phyloP scores from a whole-genome alignment of 2,888 invertebrate genomes.

The Nebria brevicollis region DNA sequence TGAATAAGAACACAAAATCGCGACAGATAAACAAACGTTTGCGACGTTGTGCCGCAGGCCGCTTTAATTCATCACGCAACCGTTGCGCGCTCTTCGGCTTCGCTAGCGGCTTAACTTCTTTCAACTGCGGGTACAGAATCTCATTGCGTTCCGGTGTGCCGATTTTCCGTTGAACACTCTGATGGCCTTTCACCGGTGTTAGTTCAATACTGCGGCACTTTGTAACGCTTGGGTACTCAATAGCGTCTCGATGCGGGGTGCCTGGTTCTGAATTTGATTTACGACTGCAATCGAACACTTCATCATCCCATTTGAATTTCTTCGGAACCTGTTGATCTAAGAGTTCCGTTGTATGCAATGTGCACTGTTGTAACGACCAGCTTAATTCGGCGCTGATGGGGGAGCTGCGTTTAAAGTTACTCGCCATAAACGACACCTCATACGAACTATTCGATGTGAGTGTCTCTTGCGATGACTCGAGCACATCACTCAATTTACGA shows the following conservation, averaged over 20 bases:
- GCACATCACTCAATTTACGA: not conserved
- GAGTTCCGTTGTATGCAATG: conserved; percentile 6
- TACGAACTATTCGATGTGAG: not conserved
- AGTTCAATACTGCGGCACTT: conserved; percentile 35
- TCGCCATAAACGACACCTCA: not conserved
- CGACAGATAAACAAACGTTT: conserved; percentile 28
- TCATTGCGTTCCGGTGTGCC: conserved; percentile 32
- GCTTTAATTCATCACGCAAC: conserved; percentile 23
- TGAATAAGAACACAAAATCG: conserved; percentile 33
- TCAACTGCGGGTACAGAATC: conserved; percentile 31
- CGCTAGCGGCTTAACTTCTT: conserved; percentile 12
- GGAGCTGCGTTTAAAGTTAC: conserved; percentile 3
- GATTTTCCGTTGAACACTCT: conserved; percentile 11
- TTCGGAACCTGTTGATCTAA: not conserved
- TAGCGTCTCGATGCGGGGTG: conserved; percentile 10
- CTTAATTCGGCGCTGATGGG: conserved; percentile 10
- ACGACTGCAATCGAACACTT: not conserved
- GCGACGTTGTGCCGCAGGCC: conserved; percentile 6
- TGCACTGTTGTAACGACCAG: conserved; percentile 25
- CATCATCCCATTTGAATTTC: conserved; percentile 30
- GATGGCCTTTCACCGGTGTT: conserved; percentile 21
- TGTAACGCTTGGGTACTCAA: conserved; percentile 6
- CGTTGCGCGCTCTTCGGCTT: conserved; percentile 27
- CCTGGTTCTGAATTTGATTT: conserved; percentile 36
- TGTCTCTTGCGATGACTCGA: not conserved